Conservation (phyloP, 2,797 vertebrate genomes). For the Leuciscus waleckii region DNA sequence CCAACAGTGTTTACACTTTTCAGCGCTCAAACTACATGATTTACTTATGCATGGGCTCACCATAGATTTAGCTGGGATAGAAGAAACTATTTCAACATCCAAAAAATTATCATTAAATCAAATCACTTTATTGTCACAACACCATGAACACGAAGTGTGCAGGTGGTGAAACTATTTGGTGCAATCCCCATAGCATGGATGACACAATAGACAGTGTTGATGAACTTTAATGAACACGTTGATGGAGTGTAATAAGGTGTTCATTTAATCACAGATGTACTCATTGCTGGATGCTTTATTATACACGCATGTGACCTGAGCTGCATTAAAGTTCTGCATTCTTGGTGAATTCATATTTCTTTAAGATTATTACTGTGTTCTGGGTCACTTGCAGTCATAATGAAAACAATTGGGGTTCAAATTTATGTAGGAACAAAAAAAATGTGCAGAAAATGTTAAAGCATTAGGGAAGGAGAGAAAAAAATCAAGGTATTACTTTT, state of each 20-base stretch:
- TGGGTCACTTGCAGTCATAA: constrained; percentile 33
- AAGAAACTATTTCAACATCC: not conserved
- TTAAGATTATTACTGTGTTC: constrained; percentile 12
- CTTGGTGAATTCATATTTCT: constrained; percentile 9
- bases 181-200: not conserved
- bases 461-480: constrained; percentile 1
- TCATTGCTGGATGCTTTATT: constrained; percentile 3
- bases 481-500: not conserved
- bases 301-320: not conserved
- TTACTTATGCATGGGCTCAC: not conserved
- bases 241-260: not conserved
- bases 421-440: not conserved
- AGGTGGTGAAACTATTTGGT: not conserved
- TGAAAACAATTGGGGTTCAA: constrained; percentile 9
- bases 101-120: not conserved
- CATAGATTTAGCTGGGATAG: not conserved
- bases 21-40: not conserved
- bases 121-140: not conserved
- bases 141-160: not conserved
- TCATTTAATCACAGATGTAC: constrained; percentile 7
- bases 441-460: not conserved
- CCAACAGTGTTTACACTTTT: not conserved
- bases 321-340: not conserved
- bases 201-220: not conserved
- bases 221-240: constrained; percentile 11